Evolutionary conservation across 2,797 vertebrate species (phyloP).

Genomic region (Poeciliopsis paucimaculata): DNA sequence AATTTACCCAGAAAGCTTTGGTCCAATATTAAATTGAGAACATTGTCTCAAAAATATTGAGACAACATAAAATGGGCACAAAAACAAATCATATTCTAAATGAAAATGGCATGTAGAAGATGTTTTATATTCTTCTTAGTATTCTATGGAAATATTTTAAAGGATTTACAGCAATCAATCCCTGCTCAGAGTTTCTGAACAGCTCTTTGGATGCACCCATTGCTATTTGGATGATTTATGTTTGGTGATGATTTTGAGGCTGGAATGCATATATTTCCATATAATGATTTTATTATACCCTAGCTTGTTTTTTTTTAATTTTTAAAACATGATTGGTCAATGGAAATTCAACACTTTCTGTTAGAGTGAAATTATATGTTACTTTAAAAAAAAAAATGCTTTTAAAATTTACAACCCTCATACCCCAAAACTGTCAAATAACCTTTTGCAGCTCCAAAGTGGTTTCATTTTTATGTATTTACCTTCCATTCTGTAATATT

Average conservation of each 20-base stretch:
- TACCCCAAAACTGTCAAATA: neutral
- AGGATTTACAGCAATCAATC: neutral
- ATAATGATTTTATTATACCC: neutral
- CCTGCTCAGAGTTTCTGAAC: neutral
- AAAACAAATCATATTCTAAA: neutral
- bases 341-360: neutral
- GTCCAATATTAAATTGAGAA: neutral
- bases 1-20: neutral
- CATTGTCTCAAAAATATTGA: neutral
- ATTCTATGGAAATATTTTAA: neutral
- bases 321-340: neutral
- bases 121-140: neutral
- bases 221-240: neutral
- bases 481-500: constrained; percentile 5
- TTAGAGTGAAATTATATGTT: neutral
- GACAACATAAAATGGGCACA: neutral
- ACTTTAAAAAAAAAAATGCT: neutral
- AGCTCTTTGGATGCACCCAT: neutral
- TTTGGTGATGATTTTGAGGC: neutral
- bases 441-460: neutral
- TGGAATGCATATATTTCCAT: neutral
- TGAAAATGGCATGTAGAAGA: neutral
- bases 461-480: constrained; percentile 3
- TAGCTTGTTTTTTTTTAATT: neutral
- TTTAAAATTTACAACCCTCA: neutral